Evolutionary conservation across 2,797 vertebrate genomes (phyloP).

Genomic region (Melanitta fusca): DNA sequence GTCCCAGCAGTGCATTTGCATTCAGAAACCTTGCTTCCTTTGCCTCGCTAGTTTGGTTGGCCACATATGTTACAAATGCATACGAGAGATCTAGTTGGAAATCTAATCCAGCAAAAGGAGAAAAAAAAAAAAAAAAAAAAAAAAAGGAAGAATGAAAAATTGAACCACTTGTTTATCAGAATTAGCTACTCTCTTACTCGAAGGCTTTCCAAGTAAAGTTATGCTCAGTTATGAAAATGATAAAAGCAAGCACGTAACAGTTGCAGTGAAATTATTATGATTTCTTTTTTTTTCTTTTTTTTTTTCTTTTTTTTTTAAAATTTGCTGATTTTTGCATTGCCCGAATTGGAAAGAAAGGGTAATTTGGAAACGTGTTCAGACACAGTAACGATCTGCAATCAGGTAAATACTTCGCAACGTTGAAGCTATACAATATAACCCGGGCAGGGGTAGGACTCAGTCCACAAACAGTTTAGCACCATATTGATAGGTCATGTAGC

Average conservation of each 20-base stretch:
- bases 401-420: conserved; percentile 42
- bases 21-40: conserved; percentile 37
- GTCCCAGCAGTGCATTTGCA: conserved; percentile 75
- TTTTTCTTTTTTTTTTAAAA: background rate
- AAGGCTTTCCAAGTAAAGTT: conserved; percentile 64
- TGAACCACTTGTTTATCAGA: conserved; percentile 11
- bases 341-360: conserved; percentile 1
- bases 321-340: conserved; percentile 1
- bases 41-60: background rate
- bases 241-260: conserved; percentile 61
- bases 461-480: conserved; percentile 89
- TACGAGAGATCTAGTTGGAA: conserved; percentile 17
- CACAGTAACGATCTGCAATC: conserved; percentile 48
- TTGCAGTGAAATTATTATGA: conserved; percentile 4
- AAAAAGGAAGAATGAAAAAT: conserved; percentile 27
- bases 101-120: conserved; percentile 48
- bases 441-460: conserved; percentile 74
- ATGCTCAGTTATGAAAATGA: conserved; percentile 37
- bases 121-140: background rate
- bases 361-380: conserved; percentile 16
- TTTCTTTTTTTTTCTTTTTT: background rate
- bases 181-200: conserved; percentile 25
- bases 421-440: conserved; percentile 73
- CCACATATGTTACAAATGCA: conserved; percentile 20
- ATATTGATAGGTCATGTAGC: conserved; percentile 85